Evolutionary conservation across 2,888 invertebrate genomes (phyloP).

Genomic region (Arctia plantaginis): DNA sequence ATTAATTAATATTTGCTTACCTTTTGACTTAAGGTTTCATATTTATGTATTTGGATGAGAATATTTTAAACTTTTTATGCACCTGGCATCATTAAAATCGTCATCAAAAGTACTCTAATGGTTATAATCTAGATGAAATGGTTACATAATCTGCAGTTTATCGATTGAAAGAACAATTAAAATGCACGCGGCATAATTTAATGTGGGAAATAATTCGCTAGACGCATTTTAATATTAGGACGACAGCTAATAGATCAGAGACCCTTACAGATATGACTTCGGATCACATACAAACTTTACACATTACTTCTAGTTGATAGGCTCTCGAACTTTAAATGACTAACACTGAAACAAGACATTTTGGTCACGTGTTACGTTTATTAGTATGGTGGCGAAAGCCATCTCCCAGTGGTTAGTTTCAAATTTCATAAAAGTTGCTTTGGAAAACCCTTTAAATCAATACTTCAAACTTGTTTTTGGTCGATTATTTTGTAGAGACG

Average conservation of each 20-base stretch:
- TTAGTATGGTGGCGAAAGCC: too few species aligned
- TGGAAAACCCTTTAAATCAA: too few species aligned
- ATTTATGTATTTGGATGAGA: too few species aligned
- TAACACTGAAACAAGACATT: slow-evolving; percentile 4
- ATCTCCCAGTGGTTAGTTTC: too few species aligned
- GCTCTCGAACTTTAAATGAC: slow-evolving; percentile 32
- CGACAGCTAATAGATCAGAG: slow-evolving; percentile 36
- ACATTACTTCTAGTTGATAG: slow-evolving; percentile 35
- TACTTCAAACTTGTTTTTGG: too few species aligned
- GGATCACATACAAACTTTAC: slow-evolving; percentile 55
- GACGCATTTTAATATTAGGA: slow-evolving; percentile 23
- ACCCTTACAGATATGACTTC: slow-evolving; percentile 62
- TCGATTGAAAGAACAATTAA: neutral
- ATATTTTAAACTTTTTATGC: neutral
- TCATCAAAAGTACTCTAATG: too few species aligned
- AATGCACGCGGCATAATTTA: too few species aligned
- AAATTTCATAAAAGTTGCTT: too few species aligned
- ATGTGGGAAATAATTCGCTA: slow-evolving; percentile 19
- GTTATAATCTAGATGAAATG: neutral
- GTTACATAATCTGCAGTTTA: neutral
- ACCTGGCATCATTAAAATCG: too few species aligned
- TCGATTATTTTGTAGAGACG: too few species aligned
- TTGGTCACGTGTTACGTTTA: neutral
- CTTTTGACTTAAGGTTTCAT: too few species aligned
- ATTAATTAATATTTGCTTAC: too few species aligned